Evolutionary conservation across 1,140 invertebrate species (phyloP).

Genomic region (Dreissena rostriformis): DNA sequence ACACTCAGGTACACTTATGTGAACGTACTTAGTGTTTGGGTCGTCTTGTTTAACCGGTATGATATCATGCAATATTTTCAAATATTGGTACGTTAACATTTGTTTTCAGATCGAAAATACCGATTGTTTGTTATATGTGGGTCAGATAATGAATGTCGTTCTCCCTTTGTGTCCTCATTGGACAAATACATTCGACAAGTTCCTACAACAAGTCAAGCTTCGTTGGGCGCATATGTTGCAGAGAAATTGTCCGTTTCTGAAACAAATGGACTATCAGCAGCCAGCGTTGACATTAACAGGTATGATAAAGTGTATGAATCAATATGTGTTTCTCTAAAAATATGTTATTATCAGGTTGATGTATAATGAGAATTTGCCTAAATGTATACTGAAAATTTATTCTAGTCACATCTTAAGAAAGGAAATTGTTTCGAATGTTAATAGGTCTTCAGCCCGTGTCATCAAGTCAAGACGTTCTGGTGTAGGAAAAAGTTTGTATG

Average conservation of each 20-base stretch:
- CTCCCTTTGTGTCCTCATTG: slow-evolving; percentile 68
- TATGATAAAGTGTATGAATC: neutral
- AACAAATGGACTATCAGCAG: slow-evolving; percentile 13
- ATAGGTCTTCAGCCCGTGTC: slow-evolving; percentile 65
- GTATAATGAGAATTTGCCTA: no score
- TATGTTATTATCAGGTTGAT: no score
- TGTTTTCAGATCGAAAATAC: slow-evolving; percentile 18
- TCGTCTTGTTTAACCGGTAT: no score
- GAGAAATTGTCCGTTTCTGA: slow-evolving; percentile 8
- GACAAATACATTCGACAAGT: slow-evolving; percentile 63
- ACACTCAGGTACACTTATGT: no score
- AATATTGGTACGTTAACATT: no score
- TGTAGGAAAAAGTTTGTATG: slow-evolving; percentile 69
- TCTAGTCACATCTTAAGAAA: no score
- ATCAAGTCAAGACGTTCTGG: slow-evolving; percentile 68
- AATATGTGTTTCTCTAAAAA: no score
- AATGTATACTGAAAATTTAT: no score
- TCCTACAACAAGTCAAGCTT: no score
- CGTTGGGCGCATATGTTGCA: slow-evolving; percentile 18
- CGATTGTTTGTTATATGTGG: slow-evolving; percentile 68
- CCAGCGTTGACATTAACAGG: slow-evolving; percentile 51
- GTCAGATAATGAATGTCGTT: slow-evolving; percentile 66
- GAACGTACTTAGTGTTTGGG: no score
- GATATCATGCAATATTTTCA: no score
- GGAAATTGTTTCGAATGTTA: neutral